Base-by-base conservation (phyloP, 2,888 invertebrate species). In the Crepidodera aurea region DNA sequence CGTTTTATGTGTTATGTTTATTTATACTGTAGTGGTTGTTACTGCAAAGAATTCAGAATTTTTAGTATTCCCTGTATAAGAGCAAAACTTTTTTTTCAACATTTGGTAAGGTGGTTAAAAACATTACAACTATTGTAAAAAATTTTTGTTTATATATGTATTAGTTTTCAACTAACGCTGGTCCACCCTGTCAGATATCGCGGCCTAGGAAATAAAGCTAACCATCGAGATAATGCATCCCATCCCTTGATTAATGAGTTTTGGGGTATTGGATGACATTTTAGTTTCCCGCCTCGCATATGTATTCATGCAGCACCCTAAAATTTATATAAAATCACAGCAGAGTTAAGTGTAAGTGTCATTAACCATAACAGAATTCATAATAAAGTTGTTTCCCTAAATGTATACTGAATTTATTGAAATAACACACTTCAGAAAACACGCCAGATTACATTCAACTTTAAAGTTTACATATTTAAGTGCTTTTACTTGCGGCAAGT, bases 181-280 rank as follows among this genome's bases (percentile, higher is more conserved):
- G 1, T 12, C 13, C 27, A 25, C 48, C 15, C 39, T 46, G 32
- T 34, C 12, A 34, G 13, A 34, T 34, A 13, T 34, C 10, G 12
- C 2, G 6, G 34, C 13, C 12, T 13, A 34, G 32, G 56, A 46
- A 22, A 22, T 46, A 56, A 13, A 46, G 46, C 22, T 68, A 68
- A 66, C 67, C 60, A 71, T 71, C 64, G 68, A 74, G 77, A 76
- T 78, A 77, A 73, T 73, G 72, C 75, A 70, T 75, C 75, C 72
- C 75, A 75, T 76, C 75, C 69, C 72, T 71, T 77, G 77, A 78
- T 78, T 77, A 77, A 78, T 78, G 76, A 75, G 66, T 70, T 63
- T 68, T 63, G 60, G 71, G 71, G 75, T 68, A 71, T 73, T 74
- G 74, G 73, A 68, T 71, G 73, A 71, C 71, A 73, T 74, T 72